Percentiles rank a stretch among this genome's conserved stretches.
These are phyloP conservation scores for Cheilosia impressa DNA, from an alignment of 2,888 invertebrate species.

Conservation along the genomic window DNA sequence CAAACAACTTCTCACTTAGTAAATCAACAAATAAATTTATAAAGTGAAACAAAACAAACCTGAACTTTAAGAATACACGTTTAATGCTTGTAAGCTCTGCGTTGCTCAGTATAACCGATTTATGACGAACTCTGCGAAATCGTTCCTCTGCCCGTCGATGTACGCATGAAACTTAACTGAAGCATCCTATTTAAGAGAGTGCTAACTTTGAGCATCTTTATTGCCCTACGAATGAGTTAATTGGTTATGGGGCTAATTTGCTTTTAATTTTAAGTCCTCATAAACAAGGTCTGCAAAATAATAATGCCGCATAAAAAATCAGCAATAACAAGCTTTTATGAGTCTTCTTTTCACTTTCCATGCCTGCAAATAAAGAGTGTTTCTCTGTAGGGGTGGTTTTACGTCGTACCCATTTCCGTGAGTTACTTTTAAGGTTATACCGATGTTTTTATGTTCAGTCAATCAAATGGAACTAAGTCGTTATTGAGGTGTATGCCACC, in stretches of 20 bases:
- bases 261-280: not conserved
- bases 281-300: not conserved
- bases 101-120: no score
- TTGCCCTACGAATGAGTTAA: not conserved
- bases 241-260: conserved; percentile 2
- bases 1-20: no score
- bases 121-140: no score
- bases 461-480: conserved; percentile 42
- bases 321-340: conserved; percentile 6
- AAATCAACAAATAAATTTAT: no score
- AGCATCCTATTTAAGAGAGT: no score
- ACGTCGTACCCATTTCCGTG: not conserved
- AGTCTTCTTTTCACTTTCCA: not conserved
- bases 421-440: conserved; percentile 7
- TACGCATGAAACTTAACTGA: no score
- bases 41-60: no score
- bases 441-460: not conserved
- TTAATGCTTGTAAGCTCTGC: no score
- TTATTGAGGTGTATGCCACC: conserved; percentile 35
- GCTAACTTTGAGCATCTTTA: no score
- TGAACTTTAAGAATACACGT: no score
- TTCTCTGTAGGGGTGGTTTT: not conserved
- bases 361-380: not conserved
- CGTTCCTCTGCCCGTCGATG: no score
- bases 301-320: conserved; percentile 1